phyloP scores from a whole-genome alignment of 1,140 invertebrate species.

The Psix sp. region DNA sequence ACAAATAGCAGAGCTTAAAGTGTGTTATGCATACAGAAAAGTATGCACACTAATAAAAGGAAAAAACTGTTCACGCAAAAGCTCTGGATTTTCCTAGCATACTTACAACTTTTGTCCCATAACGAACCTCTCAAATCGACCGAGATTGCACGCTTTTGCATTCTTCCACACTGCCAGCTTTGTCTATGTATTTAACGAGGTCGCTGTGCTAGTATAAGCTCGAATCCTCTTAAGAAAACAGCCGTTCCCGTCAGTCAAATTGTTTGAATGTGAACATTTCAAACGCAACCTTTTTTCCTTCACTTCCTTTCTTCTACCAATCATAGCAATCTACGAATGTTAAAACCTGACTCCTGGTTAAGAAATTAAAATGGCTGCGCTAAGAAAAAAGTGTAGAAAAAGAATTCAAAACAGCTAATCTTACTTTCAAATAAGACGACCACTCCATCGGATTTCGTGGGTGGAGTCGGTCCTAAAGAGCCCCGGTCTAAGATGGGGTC shows the following conservation, averaged over 20 bases:
- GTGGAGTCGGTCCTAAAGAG: slow-evolving; percentile 46
- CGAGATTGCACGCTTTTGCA: slow-evolving; percentile 60
- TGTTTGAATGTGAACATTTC: slow-evolving; percentile 33
- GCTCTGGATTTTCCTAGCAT: slow-evolving; percentile 41
- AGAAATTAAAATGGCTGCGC: slow-evolving; percentile 22
- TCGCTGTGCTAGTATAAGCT: slow-evolving; percentile 35
- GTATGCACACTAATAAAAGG: slow-evolving; percentile 21
- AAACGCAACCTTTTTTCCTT: slow-evolving; percentile 3
- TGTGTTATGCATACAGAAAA: slow-evolving; percentile 13
- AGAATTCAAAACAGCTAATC: slow-evolving; percentile 39
- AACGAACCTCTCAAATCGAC: slow-evolving; percentile 63
- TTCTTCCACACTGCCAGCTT: slow-evolving; percentile 44
- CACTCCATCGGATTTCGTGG: slow-evolving; percentile 20
- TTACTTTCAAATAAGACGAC: slow-evolving; percentile 30
- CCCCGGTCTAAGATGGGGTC: slow-evolving; percentile 43
- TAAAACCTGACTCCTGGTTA: too few species aligned
- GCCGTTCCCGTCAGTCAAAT: slow-evolving; percentile 15
- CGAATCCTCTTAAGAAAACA: slow-evolving; percentile 45
- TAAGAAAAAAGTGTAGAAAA: too few species aligned
- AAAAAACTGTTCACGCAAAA: slow-evolving; percentile 37
- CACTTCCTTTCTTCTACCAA: slow-evolving; percentile 3
- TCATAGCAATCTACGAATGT: too few species aligned
- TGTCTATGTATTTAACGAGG: slow-evolving; percentile 57
- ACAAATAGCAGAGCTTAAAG: slow-evolving; percentile 12
- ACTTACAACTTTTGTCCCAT: slow-evolving; percentile 58